Percentiles rank a stretch among this genome's conserved stretches.
phyloP scores from a whole-genome alignment of 1,140 invertebrate genomes.

The Oryctes rhinoceros region DNA sequence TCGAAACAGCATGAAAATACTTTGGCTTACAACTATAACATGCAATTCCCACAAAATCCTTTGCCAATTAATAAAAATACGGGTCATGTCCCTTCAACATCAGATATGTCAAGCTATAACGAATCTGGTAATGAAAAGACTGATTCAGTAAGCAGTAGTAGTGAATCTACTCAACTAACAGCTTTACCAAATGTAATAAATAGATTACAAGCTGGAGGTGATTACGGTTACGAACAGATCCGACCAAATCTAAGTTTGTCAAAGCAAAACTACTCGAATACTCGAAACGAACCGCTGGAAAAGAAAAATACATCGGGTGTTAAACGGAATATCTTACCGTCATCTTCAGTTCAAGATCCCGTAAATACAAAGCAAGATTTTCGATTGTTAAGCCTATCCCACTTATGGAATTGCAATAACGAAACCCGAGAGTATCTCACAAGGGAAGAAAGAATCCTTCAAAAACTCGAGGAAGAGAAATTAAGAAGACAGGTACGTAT shows the following conservation, averaged over 20 bases:
- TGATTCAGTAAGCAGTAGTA: constrained; percentile 48
- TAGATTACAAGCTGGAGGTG: constrained; percentile 47
- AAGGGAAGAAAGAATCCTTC: constrained; percentile 54
- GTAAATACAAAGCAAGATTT: background rate
- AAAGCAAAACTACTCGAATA: background rate
- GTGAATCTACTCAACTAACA: constrained; percentile 54
- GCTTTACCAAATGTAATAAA: constrained; percentile 43
- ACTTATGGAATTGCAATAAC: constrained; percentile 64
- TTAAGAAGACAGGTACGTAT: constrained; percentile 71
- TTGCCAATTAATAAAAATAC: background rate
- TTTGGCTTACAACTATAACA: background rate
- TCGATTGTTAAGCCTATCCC: constrained; percentile 63
- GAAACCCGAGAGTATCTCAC: constrained; percentile 57
- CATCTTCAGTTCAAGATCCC: background rate
- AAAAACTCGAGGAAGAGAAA: constrained; percentile 79
- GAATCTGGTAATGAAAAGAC: constrained; percentile 44
- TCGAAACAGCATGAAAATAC: background rate
- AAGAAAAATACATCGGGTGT: background rate
- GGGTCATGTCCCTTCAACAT: background rate
- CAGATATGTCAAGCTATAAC: constrained; percentile 23
- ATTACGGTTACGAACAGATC: background rate
- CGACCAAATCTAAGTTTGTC: background rate
- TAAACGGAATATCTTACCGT: background rate
- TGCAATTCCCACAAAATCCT: background rate
- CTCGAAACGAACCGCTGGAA: background rate